Conservation (phyloP, 1,140 invertebrate species). For the Copidosoma floridanum region DNA sequence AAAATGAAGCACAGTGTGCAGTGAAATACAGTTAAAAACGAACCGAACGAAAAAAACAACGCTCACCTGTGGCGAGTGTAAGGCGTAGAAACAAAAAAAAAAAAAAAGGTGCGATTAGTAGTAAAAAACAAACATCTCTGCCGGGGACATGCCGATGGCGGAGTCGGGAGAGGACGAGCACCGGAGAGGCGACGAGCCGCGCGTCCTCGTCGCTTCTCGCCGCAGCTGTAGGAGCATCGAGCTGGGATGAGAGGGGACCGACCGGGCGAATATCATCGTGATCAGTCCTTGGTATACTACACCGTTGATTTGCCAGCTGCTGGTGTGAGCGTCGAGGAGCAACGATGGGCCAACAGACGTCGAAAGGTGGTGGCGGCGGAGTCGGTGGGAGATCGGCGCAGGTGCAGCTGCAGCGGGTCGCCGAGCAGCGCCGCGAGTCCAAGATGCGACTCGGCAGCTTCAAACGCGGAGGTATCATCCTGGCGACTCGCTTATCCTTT, state of each 20-base stretch:
- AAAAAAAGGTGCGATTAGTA: no score
- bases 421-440: constrained; percentile 13
- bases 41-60: no score
- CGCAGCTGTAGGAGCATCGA: background rate
- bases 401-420: constrained; percentile 15
- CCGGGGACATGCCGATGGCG: background rate
- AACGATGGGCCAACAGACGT: constrained; percentile 18
- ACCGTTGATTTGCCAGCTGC: no score
- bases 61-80: no score
- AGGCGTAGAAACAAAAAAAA: no score
- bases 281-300: no score
- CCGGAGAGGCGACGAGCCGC: background rate
- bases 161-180: no score
- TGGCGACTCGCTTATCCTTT: no score
- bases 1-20: no score
- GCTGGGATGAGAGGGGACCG: background rate
- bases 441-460: constrained; percentile 25
- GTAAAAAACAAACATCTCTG: no score
- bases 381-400: background rate
- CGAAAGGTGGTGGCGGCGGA: background rate
- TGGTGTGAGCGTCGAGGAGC: background rate
- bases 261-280: no score
- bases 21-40: no score
- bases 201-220: background rate
- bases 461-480: constrained; percentile 14